Percentiles rank a stretch among this genome's conserved stretches.
phyloP scores from a whole-genome alignment of 2,888 invertebrate genomes.

The Hypercompe scribonia region DNA sequence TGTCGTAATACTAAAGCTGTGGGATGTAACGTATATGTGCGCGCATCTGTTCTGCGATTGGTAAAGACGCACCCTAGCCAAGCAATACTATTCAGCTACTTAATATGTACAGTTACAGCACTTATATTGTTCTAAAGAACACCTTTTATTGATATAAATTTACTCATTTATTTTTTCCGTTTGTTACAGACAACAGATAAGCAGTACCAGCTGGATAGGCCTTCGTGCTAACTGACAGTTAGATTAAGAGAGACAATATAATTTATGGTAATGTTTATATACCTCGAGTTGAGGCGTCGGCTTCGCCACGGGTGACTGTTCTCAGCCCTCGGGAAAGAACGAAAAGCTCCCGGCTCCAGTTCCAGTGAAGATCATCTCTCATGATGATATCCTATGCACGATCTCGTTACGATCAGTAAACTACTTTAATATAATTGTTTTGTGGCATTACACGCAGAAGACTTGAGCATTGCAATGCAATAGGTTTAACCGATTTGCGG shows the following conservation, averaged over 20 bases:
- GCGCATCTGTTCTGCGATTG: slow-evolving; percentile 78
- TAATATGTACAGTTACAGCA: slow-evolving; percentile 56
- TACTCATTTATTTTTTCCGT: slow-evolving; percentile 63
- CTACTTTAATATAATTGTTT: slow-evolving; percentile 76
- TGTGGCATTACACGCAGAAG: slow-evolving; percentile 83
- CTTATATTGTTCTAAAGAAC: background rate
- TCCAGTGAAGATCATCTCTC: slow-evolving; percentile 79
- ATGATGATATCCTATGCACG: slow-evolving; percentile 83
- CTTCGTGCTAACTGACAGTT: slow-evolving; percentile 77
- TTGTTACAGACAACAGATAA: slow-evolving; percentile 89
- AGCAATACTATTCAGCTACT: slow-evolving; percentile 59
- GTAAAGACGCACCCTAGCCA: slow-evolving; percentile 58
- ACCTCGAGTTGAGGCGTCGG: slow-evolving; percentile 67
- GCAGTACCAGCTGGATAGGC: slow-evolving; percentile 88
- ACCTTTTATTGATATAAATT: slow-evolving; percentile 24
- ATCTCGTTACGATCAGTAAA: slow-evolving; percentile 86
- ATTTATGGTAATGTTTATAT: slow-evolving; percentile 79
- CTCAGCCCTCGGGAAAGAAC: slow-evolving; percentile 39
- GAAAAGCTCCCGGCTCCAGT: slow-evolving; percentile 59
- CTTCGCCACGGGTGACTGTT: slow-evolving; percentile 53
- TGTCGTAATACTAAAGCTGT: slow-evolving; percentile 49
- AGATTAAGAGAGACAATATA: slow-evolving; percentile 74
- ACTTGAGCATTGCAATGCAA: slow-evolving; percentile 84
- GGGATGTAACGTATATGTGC: slow-evolving; percentile 66
- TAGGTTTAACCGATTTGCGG: slow-evolving; percentile 58